A percentile compares a stretch with the other conserved stretches of the same genome.
These are phyloP conservation scores for human DNA, from an alignment of 2,113 vertebrate species.

Conservation along the genomic window DNA sequence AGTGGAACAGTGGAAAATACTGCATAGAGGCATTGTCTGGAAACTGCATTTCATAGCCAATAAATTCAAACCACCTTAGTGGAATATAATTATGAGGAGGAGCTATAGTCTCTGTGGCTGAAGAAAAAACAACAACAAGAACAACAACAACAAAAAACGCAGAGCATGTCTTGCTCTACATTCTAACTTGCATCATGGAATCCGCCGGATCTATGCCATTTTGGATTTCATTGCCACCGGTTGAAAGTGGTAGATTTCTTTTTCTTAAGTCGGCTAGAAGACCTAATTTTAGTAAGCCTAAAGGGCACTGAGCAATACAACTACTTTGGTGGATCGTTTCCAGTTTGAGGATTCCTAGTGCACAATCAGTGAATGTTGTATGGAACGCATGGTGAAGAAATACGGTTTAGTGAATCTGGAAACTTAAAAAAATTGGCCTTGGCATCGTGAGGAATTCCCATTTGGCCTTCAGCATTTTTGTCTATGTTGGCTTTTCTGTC, in stretches of 20 bases:
- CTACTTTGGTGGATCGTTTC: not conserved
- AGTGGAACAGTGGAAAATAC: slow-evolving; percentile 58
- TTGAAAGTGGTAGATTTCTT: not conserved
- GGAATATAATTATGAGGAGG: slow-evolving; percentile 17
- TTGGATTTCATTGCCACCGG: not conserved
- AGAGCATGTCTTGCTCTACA: not conserved
- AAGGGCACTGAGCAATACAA: not conserved
- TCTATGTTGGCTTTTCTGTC: not conserved
- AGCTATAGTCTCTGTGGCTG: not conserved
- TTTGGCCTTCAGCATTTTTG: not conserved
- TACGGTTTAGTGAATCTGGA: not conserved
- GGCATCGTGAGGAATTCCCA: not conserved
- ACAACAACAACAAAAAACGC: not conserved
- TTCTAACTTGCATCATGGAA: not conserved
- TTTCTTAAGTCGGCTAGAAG: not conserved
- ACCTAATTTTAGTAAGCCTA: not conserved
- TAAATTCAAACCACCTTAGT: not conserved
- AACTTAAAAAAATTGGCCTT: not conserved
- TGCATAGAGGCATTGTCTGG: not conserved
- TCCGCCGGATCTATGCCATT: not conserved
- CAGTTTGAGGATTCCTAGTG: not conserved
- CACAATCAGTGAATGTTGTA: not conserved
- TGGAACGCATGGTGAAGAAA: not conserved
- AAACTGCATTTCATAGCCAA: slow-evolving; percentile 14
- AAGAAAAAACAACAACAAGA: not conserved